Evolutionary conservation across 2,113 vertebrate genomes (phyloP), one percentile per base, ranked within the genome.

Genomic region (Cepphus grylle): DNA sequence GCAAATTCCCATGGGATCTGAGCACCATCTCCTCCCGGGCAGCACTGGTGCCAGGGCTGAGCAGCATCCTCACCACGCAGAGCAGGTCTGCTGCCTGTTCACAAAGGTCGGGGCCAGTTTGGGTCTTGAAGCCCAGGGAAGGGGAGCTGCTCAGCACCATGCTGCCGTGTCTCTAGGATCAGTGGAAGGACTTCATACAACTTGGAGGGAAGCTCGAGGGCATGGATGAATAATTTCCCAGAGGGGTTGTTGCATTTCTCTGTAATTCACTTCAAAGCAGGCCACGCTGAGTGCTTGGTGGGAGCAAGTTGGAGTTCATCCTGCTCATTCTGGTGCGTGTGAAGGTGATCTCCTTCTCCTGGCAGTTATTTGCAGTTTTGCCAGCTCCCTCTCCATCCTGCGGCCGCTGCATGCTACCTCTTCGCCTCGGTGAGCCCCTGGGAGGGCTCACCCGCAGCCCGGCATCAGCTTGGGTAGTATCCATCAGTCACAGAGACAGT

Each of bases 401-500:
- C 1, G 7, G 62, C 45, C 1, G 0, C 56, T 49, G 36, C 0
- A 4, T 49, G 55, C 40, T 18, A 5, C 56, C 34, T 47, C n/a
- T 29, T 38, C 2, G 3, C 38, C 5, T 49, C 3, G 1, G 19
- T 30, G 36, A 74, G 71, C 25, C 38, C 83, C 15, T 1, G 0
- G 11, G 21, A 73, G 21, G 65, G 66, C 6, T 34, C 34, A 25
- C 5, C 43, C 1, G 2, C 25, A 27, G 42, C 77, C 38, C 0
- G 0, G 17, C 14, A 5, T 38, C 1, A 4, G 14, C 3, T 2
- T 1, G 2, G 63, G 49, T 8, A 0, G 14, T 14, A 22, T 32
- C 52, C 13, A 4, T 22, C 20, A 4, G 12, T 15, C 61, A 15
- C 43, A 26, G 74, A 11, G 3, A 0, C 3, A 4, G 30, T 29